Conservation (phyloP, 2,797 vertebrate genomes). For the Mallotus villosus region DNA sequence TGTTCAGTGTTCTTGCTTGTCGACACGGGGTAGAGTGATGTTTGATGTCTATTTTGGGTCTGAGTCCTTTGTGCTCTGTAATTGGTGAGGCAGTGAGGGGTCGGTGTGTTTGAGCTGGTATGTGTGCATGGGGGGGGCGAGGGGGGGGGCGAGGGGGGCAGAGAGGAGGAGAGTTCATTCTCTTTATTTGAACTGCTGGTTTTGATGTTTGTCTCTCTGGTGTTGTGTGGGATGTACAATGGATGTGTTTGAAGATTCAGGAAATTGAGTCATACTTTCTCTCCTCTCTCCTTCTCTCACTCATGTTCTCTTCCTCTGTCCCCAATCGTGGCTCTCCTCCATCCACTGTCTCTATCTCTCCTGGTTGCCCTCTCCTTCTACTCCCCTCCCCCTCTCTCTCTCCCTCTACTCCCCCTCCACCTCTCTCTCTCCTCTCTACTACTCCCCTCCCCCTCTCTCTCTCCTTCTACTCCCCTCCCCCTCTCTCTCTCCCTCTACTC, state of each 20-base stretch:
- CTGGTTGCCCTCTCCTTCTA: neutral
- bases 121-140: slow-evolving; percentile 5
- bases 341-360: neutral
- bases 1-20: slow-evolving; percentile 1
- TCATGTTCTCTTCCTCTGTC: slow-evolving; percentile 9
- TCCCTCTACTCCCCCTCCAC: slow-evolving; percentile 25
- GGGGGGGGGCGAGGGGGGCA: slow-evolving; percentile 21
- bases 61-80: slow-evolving; percentile 12
- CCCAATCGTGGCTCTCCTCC: slow-evolving; percentile 10
- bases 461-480: neutral
- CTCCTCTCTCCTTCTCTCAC: neutral
- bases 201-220: slow-evolving; percentile 44
- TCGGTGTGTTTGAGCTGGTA: neutral
- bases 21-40: slow-evolving; percentile 25
- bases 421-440: slow-evolving; percentile 29
- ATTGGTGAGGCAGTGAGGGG: neutral
- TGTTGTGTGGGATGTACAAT: slow-evolving; percentile 42
- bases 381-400: slow-evolving; percentile 9
- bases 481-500: slow-evolving; percentile 12
- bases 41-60: slow-evolving; percentile 26
- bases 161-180: neutral
- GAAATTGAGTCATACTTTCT: slow-evolving; percentile 5
- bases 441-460: neutral
- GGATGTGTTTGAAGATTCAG: slow-evolving; percentile 27
- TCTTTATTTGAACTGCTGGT: slow-evolving; percentile 18